Evolutionary conservation across 2,797 vertebrate species (phyloP).

Genomic region (Micromesistius poutassou): DNA sequence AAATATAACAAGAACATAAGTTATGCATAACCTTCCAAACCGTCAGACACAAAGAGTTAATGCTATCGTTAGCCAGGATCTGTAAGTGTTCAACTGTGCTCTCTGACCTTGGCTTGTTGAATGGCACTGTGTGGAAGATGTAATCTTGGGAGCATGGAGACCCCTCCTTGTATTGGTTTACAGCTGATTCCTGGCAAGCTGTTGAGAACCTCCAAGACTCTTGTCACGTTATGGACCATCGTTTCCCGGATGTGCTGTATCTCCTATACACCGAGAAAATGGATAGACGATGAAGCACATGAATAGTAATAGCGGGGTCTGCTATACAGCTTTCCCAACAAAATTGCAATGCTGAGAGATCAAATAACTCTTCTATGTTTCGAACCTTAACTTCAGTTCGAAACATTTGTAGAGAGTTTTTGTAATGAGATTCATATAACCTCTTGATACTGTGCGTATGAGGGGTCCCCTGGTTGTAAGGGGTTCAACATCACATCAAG

Average conservation of each 20-base stretch:
- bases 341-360: too few relatives aligned
- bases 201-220: constrained; percentile 49
- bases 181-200: constrained; percentile 61
- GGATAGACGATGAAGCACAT: background rate
- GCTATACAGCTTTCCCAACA: too few relatives aligned
- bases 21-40: background rate
- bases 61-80: background rate
- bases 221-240: constrained; percentile 46
- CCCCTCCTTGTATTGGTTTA: constrained; percentile 64
- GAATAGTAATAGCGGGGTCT: too few relatives aligned
- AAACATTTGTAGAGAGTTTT: background rate
- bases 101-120: constrained; percentile 64
- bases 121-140: constrained; percentile 60
- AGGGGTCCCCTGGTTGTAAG: constrained; percentile 68
- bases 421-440: constrained; percentile 32
- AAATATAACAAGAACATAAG: constrained; percentile 4
- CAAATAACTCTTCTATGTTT: too few relatives aligned
- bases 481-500: constrained; percentile 67
- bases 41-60: background rate
- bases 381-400: background rate
- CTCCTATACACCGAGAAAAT: constrained; percentile 55
- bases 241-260: constrained; percentile 38
- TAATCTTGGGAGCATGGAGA: constrained; percentile 63
- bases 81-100: background rate
- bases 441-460: constrained; percentile 52